These are phyloP conservation scores for Lerista edwardsae DNA, from an alignment of 2,797 vertebrate species.

Conservation along the genomic window DNA sequence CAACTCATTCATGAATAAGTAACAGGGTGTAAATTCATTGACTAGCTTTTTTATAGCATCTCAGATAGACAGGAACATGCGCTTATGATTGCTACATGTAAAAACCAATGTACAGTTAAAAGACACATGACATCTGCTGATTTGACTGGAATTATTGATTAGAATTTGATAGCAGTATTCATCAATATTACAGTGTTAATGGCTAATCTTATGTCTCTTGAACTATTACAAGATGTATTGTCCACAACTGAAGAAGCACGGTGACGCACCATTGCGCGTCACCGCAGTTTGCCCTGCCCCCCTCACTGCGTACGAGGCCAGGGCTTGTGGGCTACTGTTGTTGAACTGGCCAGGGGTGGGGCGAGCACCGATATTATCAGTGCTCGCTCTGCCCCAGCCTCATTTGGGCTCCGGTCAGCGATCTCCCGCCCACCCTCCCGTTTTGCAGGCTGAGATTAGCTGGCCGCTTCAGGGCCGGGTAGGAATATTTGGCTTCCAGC, in stretches of 20 bases:
- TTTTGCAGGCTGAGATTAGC: too few relatives aligned
- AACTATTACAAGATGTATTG: not conserved
- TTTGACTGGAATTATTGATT: constrained; percentile 24
- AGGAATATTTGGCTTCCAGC: too few relatives aligned
- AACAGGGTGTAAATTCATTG: constrained; percentile 74
- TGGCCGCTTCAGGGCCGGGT: too few relatives aligned
- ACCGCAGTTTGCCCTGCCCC: too few relatives aligned
- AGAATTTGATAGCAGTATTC: constrained; percentile 32
- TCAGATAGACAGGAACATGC: constrained; percentile 52
- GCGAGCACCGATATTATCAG: too few relatives aligned
- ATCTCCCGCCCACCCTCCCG: too few relatives aligned
- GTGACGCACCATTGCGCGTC: too few relatives aligned
- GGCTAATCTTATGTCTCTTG: not conserved
- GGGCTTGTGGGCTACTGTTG: too few relatives aligned
- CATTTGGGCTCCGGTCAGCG: too few relatives aligned
- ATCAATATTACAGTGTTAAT: not conserved
- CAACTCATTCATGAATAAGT: constrained; percentile 77
- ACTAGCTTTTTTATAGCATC: constrained; percentile 61
- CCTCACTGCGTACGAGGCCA: too few relatives aligned
- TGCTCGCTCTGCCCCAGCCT: too few relatives aligned
- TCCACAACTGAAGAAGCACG: not conserved
- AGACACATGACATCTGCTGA: constrained; percentile 35
- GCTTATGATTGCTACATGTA: constrained; percentile 56
- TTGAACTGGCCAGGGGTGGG: too few relatives aligned
- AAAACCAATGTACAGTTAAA: constrained; percentile 61